Evolutionary conservation across 2,113 vertebrate species (phyloP).

Genomic region (Ammodytes marinus): DNA sequence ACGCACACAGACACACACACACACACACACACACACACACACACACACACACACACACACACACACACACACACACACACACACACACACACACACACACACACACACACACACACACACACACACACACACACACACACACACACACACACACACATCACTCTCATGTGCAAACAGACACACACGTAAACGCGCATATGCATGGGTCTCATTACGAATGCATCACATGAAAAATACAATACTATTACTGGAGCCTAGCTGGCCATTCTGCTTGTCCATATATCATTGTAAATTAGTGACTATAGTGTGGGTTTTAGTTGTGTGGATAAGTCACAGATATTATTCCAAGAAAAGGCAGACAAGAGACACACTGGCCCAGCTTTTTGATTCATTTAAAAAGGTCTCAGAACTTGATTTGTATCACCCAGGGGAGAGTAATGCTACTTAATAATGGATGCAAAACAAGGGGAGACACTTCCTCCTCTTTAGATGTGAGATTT

Average conservation of each 20-base stretch:
- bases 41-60: conserved; percentile 5
- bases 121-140: conserved; percentile 46
- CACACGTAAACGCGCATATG: background rate
- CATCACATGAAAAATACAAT: conserved; percentile 68
- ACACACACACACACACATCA: conserved; percentile 2
- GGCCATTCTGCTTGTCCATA: conserved; percentile 47
- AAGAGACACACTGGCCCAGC: conserved; percentile 36
- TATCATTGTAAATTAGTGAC: conserved; percentile 50
- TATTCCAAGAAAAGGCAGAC: conserved; percentile 23
- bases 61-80: background rate
- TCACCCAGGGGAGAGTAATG: conserved; percentile 46
- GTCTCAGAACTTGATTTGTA: conserved; percentile 63
- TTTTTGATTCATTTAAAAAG: conserved; percentile 74
- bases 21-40: conserved; percentile 32
- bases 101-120: conserved; percentile 17
- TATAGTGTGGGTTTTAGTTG: conserved; percentile 8
- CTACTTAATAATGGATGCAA: conserved; percentile 78
- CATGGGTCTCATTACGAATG: conserved; percentile 68
- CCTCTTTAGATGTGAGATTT: conserved; percentile 46
- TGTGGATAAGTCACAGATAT: conserved; percentile 28
- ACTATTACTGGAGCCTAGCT: conserved; percentile 40
- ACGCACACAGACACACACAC: conserved; percentile 13
- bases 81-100: conserved; percentile 15
- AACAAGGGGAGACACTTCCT: conserved; percentile 53
- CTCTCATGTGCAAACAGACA: too few species aligned